phyloP scores from a whole-genome alignment of 2,113 vertebrate species.

The Leuciscus idus region DNA sequence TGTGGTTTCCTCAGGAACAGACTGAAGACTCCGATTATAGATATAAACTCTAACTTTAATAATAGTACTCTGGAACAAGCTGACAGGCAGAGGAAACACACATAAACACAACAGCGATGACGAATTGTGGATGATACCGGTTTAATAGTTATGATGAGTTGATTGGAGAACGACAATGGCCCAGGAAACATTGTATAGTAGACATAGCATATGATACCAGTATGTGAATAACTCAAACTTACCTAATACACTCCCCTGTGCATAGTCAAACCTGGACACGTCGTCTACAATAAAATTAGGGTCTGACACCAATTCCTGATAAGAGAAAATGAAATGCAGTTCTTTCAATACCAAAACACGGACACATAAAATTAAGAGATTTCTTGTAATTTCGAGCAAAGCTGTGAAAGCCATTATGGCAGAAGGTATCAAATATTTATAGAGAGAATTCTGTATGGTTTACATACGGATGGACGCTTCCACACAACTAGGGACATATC shows the following conservation, averaged over 20 bases:
- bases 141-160: neutral
- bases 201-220: neutral
- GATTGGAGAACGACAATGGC: neutral
- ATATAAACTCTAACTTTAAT: no score
- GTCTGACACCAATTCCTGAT: conserved; percentile 35
- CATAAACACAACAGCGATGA: no score
- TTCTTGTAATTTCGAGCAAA: neutral
- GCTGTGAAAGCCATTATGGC: neutral
- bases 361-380: neutral
- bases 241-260: conserved; percentile 48
- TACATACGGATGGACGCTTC: conserved; percentile 17
- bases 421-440: neutral
- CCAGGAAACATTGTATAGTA: neutral
- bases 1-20: no score
- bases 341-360: neutral
- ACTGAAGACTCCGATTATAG: no score
- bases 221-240: neutral
- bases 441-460: neutral
- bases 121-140: neutral
- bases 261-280: conserved; percentile 49
- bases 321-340: neutral
- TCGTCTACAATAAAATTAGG: conserved; percentile 29
- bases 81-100: no score
- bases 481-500: neutral
- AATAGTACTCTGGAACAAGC: no score